Evolutionary conservation across 2,797 vertebrate genomes (phyloP).

Genomic region (Crocidura indochinensis): DNA sequence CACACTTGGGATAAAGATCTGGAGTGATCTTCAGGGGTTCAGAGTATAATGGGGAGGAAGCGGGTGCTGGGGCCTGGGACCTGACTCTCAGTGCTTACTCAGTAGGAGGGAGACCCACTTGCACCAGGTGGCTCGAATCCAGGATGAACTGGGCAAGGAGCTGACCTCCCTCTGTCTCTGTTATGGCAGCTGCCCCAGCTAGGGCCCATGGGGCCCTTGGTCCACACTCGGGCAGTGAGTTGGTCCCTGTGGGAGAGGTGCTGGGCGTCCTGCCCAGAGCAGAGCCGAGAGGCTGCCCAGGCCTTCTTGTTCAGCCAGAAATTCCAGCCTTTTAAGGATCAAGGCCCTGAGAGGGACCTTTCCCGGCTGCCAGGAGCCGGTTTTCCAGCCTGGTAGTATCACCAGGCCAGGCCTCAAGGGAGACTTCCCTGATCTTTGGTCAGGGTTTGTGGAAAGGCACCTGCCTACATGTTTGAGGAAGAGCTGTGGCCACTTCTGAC

Average conservation of each 20-base stretch:
- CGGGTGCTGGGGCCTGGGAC: not conserved
- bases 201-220: not conserved
- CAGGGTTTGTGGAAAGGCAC: constrained; percentile 6
- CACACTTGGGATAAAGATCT: constrained; percentile 51
- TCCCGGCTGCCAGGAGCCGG: constrained; percentile 57
- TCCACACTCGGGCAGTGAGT: constrained; percentile 33
- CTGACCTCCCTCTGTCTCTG: not conserved
- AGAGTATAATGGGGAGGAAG: too few relatives aligned
- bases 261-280: constrained; percentile 58
- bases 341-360: constrained; percentile 70
- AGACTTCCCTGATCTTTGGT: constrained; percentile 16
- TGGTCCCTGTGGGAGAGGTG: constrained; percentile 43
- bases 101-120: not conserved
- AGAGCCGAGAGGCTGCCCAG: constrained; percentile 60
- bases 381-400: constrained; percentile 72
- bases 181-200: not conserved
- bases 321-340: constrained; percentile 81
- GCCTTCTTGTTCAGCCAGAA: constrained; percentile 83
- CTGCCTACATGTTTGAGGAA: not conserved
- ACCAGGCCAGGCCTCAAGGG: not conserved
- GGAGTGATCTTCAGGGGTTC: not conserved
- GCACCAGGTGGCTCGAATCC: not conserved
- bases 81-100: not conserved
- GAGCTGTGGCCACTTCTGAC: not conserved
- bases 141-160: not conserved